Percentiles rank a stretch among this genome's conserved stretches.
Evolutionary conservation across 1,140 invertebrate genomes (phyloP).

Genomic region (Tetramorium simillimum): DNA sequence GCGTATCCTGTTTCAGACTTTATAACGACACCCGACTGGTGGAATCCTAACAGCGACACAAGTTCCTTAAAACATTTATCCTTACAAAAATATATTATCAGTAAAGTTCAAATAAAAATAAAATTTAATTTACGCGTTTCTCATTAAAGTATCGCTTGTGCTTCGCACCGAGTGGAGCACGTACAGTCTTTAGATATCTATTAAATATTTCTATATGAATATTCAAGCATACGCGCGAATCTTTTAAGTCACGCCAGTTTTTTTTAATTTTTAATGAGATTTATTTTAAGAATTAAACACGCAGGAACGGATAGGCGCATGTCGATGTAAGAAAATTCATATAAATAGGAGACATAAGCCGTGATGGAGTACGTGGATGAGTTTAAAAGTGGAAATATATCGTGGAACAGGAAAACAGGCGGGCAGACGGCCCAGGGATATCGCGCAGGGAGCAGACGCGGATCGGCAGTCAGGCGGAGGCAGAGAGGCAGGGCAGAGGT

Average conservation of each 20-base stretch:
- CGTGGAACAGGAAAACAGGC: slow-evolving; percentile 53
- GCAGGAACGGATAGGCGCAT: not conserved
- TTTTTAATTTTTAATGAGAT: slow-evolving; percentile 21
- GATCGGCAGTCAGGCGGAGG: slow-evolving; percentile 59
- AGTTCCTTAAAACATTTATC: not conserved
- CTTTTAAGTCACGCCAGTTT: not conserved
- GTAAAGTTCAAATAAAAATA: not conserved
- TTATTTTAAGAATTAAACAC: not conserved
- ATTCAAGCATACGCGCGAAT: not conserved
- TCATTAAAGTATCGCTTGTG: not conserved
- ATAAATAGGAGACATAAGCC: slow-evolving; percentile 14
- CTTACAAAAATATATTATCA: not conserved
- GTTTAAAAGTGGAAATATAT: slow-evolving; percentile 45
- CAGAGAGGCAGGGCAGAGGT: slow-evolving; percentile 66
- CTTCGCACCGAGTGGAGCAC: not conserved
- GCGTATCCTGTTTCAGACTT: not conserved
- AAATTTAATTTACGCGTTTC: not conserved
- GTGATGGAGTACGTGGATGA: slow-evolving; percentile 7
- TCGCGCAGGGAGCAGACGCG: slow-evolving; percentile 50
- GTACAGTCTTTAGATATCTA: slow-evolving; percentile 1
- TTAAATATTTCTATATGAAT: not conserved
- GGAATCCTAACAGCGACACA: not conserved
- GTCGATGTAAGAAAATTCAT: not conserved
- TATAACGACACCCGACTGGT: not conserved
- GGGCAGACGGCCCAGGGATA: slow-evolving; percentile 79